Base-by-base conservation (phyloP, 2,113 vertebrate species). In the Halcyon malimbica region DNA sequence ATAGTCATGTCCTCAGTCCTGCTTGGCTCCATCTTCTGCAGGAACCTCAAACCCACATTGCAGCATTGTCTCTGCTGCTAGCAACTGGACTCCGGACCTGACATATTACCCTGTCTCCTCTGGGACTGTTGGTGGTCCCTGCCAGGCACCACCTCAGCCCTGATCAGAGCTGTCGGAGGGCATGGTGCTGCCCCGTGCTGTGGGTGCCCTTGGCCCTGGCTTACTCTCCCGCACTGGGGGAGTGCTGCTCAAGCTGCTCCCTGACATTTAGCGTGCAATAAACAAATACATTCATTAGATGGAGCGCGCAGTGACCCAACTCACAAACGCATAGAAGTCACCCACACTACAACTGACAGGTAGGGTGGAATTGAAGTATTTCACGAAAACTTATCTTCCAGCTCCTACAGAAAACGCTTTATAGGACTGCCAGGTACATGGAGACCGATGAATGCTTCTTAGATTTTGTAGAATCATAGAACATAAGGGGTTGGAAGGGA, bases 191-290 rank as follows among this genome's bases (percentile, higher is more conserved):
- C 44, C 69, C 74, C 1, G 1, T 17, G 35, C 63, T 44, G 3
- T 1, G 7, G 15, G 10, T 17, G 20, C 41, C 57, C 59, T 35
- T 3, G 0, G 50, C 39, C 31, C 10, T 0, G 0, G 33, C 46
- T 39, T 3, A 5, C 24, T 14, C 59, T 21, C 24, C 62, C 20
- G 60, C 51, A 17, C 6, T 4, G 5, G 42, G 6, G 3, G 23
- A 77, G 37, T 1, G 0, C 23, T 0, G 0, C 37, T 54, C 35
- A 4, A 33, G 37, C 42, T 63, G 81, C 37, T 62, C 80, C 46
- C 41, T 12, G 35, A 56, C 16, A 28, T 6, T 0, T 20, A 71
- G 35, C 0, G 50, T 25, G 10, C 70, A 18, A 23, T 2, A 8
- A 82, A n/a, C 18, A 42, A 8, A 21, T 35, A 3, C 1, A 4